Evolutionary conservation across 2,797 vertebrate species (phyloP).

Genomic region (Pseudomugil gertrudae): DNA sequence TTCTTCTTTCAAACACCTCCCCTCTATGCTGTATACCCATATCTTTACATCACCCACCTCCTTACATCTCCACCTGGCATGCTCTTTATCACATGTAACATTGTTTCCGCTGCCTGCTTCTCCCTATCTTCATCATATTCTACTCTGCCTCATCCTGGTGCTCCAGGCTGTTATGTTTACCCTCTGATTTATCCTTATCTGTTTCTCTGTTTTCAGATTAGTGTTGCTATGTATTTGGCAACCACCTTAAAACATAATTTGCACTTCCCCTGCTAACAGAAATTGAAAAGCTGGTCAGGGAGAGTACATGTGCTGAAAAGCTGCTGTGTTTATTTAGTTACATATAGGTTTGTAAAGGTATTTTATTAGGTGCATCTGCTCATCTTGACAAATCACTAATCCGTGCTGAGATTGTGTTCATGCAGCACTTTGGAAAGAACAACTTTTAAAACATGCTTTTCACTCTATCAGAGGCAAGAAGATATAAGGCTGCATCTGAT

Average conservation of each 20-base stretch:
- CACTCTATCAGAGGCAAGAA: too few species aligned
- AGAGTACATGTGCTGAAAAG: neutral
- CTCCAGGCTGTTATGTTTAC: slow-evolving; percentile 23
- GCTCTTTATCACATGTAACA: slow-evolving; percentile 40
- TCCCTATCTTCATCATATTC: slow-evolving; percentile 21
- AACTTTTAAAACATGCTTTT: too few species aligned
- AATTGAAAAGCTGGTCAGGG: neutral
- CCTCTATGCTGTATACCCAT: slow-evolving; percentile 9
- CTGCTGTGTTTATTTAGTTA: neutral
- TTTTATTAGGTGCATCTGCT: too few species aligned
- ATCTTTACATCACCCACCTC: slow-evolving; percentile 47
- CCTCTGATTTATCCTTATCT: slow-evolving; percentile 2
- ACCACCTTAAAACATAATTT: neutral
- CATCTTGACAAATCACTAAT: too few species aligned
- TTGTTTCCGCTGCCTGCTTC: slow-evolving; percentile 30
- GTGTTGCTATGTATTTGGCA: neutral
- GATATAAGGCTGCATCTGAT: too few species aligned
- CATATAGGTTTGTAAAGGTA: neutral
- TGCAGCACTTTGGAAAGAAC: too few species aligned
- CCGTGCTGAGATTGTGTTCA: too few species aligned
- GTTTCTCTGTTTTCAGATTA: slow-evolving; percentile 14
- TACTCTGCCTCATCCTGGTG: slow-evolving; percentile 33
- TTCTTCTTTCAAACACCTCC: slow-evolving; percentile 39
- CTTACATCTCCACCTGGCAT: slow-evolving; percentile 45
- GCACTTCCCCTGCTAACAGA: neutral